Conservation (phyloP, 37 sponge, comb jelly and placozoan species). For the Aphrocallistes beatrix region DNA sequence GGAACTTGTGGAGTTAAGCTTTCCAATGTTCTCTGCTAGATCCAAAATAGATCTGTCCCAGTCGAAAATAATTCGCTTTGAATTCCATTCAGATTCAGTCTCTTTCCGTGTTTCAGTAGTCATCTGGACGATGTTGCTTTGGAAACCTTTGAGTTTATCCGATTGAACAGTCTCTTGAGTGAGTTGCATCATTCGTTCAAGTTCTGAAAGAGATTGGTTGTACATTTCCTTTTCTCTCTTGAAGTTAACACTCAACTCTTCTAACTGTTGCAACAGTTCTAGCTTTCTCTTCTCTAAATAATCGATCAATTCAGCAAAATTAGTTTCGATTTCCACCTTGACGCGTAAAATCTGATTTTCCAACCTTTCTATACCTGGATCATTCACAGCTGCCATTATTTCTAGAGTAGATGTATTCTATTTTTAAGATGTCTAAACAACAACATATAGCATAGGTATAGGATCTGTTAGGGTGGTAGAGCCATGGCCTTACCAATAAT, state of each 20-base stretch:
- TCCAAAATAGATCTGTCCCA: neutral
- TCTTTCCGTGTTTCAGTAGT: neutral
- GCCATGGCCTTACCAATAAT: too few relatives aligned
- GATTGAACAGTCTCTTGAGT: neutral
- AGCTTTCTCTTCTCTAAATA: neutral
- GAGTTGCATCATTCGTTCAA: neutral
- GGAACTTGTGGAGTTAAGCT: neutral
- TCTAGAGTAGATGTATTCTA: too few relatives aligned
- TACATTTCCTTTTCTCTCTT: neutral
- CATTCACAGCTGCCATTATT: neutral
- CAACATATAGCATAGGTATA: too few relatives aligned
- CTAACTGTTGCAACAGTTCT: neutral
- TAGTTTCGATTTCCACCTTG: neutral
- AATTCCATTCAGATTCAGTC: neutral
- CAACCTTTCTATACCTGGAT: neutral
- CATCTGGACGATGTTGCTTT: neutral
- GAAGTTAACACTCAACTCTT: neutral
- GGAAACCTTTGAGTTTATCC: neutral
- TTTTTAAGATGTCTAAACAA: too few relatives aligned
- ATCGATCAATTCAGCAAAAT: neutral
- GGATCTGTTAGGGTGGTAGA: too few relatives aligned
- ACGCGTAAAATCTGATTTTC: neutral
- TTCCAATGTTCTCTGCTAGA: neutral
- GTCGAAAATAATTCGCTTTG: neutral
- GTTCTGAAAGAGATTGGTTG: neutral